Conservation (phyloP, 2,113 vertebrate species). For the Dermatemys mawii region DNA sequence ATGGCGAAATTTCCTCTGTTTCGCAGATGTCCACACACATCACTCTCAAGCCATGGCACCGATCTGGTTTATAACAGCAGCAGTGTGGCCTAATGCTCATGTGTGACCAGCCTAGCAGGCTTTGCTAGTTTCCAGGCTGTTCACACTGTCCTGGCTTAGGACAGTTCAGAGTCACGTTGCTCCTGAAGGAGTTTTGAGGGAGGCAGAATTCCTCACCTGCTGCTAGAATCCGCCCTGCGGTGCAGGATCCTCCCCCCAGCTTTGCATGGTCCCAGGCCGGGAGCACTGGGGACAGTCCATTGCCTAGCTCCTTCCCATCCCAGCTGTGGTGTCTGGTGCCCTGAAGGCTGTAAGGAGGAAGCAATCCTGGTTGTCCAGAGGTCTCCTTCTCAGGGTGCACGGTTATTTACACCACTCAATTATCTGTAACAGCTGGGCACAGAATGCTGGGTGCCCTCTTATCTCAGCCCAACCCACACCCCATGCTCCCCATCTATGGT, state of each 20-base stretch:
- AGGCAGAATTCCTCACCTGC: background rate
- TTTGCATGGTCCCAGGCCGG: background rate
- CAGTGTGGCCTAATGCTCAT: background rate
- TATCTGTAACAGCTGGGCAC: background rate
- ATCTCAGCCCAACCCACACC: background rate
- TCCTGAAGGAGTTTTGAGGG: background rate
- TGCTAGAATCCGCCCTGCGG: background rate
- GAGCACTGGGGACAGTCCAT: background rate
- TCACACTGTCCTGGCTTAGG: background rate
- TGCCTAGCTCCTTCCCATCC: background rate
- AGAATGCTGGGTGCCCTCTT: background rate
- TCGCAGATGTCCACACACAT: background rate
- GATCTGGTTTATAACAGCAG: background rate
- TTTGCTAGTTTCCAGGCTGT: background rate
- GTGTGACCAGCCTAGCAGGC: background rate
- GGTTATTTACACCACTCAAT: background rate
- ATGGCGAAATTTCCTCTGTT: background rate
- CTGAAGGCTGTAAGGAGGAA: background rate
- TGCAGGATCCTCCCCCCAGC: background rate
- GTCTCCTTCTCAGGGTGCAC: background rate
- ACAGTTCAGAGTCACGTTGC: background rate
- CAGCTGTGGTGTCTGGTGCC: background rate
- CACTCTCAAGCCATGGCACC: background rate
- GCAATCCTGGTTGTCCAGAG: background rate
- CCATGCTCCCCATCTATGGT: background rate